Conservation (phyloP, 2,797 vertebrate species). For the Australoheros facetus region DNA sequence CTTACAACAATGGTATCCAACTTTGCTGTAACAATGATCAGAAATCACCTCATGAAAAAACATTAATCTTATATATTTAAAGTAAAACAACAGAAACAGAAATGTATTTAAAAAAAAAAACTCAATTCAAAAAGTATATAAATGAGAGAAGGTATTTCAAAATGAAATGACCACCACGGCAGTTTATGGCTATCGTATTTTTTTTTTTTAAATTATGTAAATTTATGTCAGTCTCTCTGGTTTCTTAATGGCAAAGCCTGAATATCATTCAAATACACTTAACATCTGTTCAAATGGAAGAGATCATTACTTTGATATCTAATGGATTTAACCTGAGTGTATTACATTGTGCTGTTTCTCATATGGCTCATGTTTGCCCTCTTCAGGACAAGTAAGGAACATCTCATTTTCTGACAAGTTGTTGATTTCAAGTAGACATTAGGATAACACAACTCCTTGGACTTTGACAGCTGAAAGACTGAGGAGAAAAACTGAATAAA, state of each 20-base stretch:
- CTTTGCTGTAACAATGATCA: not conserved
- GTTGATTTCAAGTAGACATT: not conserved
- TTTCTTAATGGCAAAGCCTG: not conserved
- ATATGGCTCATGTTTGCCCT: constrained; percentile 45
- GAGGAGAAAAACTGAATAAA: not conserved
- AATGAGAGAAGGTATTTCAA: not conserved
- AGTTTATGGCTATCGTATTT: not conserved
- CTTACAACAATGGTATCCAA: not conserved
- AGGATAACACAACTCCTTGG: not conserved
- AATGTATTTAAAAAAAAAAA: not conserved
- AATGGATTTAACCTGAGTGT: constrained; percentile 51
- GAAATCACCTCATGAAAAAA: not conserved
- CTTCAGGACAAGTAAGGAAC: constrained; percentile 30
- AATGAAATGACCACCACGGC: not conserved
- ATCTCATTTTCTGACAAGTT: not conserved
- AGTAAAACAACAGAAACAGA: not conserved
- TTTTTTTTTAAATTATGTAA: no score
- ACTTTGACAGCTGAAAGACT: not conserved
- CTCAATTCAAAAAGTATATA: not conserved
- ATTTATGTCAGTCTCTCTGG: not conserved
- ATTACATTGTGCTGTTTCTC: not conserved
- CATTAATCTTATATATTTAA: not conserved
- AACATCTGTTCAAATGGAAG: constrained; percentile 10
- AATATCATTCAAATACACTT: constrained; percentile 1
- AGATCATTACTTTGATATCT: not conserved